phyloP scores from a whole-genome alignment of 2,113 vertebrate genomes.

The Crotalus helleri region DNA sequence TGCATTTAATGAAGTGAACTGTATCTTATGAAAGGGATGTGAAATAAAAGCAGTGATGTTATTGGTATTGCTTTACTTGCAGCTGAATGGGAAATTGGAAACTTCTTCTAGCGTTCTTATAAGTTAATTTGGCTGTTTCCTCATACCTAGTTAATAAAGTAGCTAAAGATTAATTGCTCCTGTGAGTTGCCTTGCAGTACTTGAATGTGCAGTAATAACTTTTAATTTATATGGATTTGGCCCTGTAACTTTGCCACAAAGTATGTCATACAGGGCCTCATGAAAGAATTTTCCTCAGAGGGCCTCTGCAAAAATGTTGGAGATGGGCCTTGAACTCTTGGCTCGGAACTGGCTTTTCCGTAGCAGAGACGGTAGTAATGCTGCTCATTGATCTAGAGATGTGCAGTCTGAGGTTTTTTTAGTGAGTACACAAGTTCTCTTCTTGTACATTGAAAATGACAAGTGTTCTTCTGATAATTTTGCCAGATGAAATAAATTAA shows the following conservation, averaged over 20 bases:
- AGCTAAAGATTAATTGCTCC: neutral
- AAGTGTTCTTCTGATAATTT: slow-evolving; percentile 58
- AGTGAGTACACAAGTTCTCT: slow-evolving; percentile 57
- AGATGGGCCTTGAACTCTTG: slow-evolving; percentile 66
- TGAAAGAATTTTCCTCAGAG: slow-evolving; percentile 62
- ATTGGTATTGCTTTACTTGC: neutral
- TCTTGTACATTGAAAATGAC: slow-evolving; percentile 42
- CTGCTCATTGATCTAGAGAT: slow-evolving; percentile 63
- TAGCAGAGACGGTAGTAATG: slow-evolving; percentile 50
- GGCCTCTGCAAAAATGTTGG: slow-evolving; percentile 69
- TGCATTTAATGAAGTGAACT: neutral
- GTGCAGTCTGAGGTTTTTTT: slow-evolving; percentile 50
- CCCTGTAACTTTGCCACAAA: neutral
- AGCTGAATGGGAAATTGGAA: neutral
- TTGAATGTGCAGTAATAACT: fast-evolving
- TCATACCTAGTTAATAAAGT: neutral
- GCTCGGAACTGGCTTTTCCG: slow-evolving; percentile 68
- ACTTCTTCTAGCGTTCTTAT: neutral
- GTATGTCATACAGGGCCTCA: slow-evolving; percentile 39
- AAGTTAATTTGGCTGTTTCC: neutral
- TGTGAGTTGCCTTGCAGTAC: slow-evolving; percentile 6
- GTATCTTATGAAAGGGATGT: neutral
- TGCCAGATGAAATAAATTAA: slow-evolving; percentile 32
- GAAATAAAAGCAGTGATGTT: neutral
- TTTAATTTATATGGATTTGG: slow-evolving; percentile 3